These are phyloP conservation scores for Phalanger gymnotis DNA, from an alignment of 2,797 vertebrate species.

Conservation along the genomic window DNA sequence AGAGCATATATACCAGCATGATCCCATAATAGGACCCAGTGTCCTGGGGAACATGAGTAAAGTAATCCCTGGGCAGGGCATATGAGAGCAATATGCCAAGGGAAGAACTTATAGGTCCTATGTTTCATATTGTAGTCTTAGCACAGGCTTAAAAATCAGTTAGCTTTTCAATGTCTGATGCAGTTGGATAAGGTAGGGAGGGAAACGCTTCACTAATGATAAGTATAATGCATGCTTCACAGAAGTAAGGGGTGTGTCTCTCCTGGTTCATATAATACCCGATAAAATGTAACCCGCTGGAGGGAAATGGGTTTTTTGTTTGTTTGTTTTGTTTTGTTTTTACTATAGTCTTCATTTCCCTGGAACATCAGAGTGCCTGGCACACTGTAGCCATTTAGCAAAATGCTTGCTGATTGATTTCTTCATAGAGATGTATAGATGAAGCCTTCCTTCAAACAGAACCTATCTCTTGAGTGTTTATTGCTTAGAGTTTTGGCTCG, in stretches of 20 bases:
- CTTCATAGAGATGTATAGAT: not conserved
- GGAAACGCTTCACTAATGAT: not conserved
- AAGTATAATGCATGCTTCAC: not conserved
- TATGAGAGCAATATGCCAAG: not conserved
- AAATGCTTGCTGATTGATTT: not conserved
- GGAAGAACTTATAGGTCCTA: not conserved
- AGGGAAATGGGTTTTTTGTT: not conserved
- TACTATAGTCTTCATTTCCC: not conserved
- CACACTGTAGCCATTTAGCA: not conserved
- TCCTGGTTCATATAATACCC: not conserved
- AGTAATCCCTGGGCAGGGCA: not conserved
- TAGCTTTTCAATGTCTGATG: not conserved
- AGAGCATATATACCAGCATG: not conserved
- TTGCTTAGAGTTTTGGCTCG: not conserved
- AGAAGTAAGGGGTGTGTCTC: not conserved
- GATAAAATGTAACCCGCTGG: not conserved
- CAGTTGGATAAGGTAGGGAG: not conserved
- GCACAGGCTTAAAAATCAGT: not conserved
- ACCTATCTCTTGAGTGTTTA: not conserved
- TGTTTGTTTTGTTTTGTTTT: not conserved
- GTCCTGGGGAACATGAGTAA: not conserved
- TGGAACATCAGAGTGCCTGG: not conserved
- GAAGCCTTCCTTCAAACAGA: not conserved
- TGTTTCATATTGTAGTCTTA: not conserved
- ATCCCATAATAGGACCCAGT: not conserved